phyloP scores from a whole-genome alignment of 53 echinoderm and acorn worm genomes.

The Mesocentrotus franciscanus region DNA sequence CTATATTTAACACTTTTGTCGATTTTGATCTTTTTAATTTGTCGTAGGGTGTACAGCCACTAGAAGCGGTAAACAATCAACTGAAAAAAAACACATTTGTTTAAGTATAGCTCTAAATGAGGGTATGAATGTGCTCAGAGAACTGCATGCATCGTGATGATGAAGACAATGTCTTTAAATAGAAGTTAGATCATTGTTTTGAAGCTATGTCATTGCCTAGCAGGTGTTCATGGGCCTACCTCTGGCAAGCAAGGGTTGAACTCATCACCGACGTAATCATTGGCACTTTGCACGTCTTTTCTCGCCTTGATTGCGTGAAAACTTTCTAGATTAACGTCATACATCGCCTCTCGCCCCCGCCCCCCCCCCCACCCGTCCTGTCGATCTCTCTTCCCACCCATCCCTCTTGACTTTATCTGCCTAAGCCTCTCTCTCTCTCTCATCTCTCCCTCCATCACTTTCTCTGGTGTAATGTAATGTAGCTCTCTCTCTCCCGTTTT shows the following conservation, averaged over 20 bases:
- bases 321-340: conserved; percentile 19
- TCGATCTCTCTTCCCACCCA: neutral
- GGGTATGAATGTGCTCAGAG: neutral
- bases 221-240: neutral
- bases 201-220: conserved; percentile 18
- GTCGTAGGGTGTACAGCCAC: too few species aligned
- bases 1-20: too few species aligned
- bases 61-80: too few species aligned
- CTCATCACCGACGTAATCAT: neutral
- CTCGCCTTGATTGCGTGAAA: conserved; percentile 36
- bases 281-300: neutral
- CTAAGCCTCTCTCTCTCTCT: neutral
- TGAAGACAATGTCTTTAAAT: neutral
- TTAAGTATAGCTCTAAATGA: neutral
- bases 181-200: conserved; percentile 15
- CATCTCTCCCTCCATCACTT: neutral
- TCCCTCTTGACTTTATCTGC: neutral
- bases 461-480: neutral
- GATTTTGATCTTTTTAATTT: too few species aligned
- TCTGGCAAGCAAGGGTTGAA: neutral
- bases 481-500: neutral
- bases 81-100: neutral
- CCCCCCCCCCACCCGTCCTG: neutral
- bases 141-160: neutral
- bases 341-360: neutral